These are phyloP conservation scores for Leptopilina syphax DNA, from an alignment of 2,888 invertebrate genomes.

Conservation along the genomic window DNA sequence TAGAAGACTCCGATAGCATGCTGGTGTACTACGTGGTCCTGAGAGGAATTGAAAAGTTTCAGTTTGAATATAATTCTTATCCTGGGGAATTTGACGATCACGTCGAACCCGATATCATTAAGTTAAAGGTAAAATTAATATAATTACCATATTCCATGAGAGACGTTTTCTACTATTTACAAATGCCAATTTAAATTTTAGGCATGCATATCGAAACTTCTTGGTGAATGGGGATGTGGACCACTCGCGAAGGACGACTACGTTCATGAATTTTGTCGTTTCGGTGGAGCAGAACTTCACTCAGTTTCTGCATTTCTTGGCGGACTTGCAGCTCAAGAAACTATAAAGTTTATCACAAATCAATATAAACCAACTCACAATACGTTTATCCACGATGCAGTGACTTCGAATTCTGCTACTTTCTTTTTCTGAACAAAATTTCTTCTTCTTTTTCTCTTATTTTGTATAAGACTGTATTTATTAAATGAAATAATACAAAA, in stretches of 20 bases:
- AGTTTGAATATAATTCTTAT: slow-evolving; percentile 90
- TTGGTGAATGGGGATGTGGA: slow-evolving; percentile 91
- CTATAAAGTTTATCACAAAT: slow-evolving; percentile 91
- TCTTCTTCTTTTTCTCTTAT: slow-evolving; percentile 39
- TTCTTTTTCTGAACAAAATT: slow-evolving; percentile 83
- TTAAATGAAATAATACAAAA: slow-evolving; percentile 49
- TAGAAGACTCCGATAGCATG: slow-evolving; percentile 91
- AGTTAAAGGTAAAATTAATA: slow-evolving; percentile 84
- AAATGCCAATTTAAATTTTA: slow-evolving; percentile 60
- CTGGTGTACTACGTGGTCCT: slow-evolving; percentile 94
- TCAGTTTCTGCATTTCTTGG: slow-evolving; percentile 95
- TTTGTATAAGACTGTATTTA: slow-evolving; percentile 51
- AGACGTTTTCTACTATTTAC: neutral
- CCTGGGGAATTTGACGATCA: slow-evolving; percentile 92
- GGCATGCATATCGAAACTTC: slow-evolving; percentile 83
- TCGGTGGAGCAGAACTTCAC: slow-evolving; percentile 96
- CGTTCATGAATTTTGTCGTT: slow-evolving; percentile 96
- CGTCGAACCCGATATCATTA: slow-evolving; percentile 93
- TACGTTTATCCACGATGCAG: slow-evolving; percentile 96
- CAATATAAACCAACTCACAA: slow-evolving; percentile 98
- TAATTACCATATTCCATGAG: neutral
- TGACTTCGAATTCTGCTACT: slow-evolving; percentile 89
- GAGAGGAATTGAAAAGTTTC: slow-evolving; percentile 93
- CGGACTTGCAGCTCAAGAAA: slow-evolving; percentile 97
- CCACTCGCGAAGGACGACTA: slow-evolving; percentile 91